A percentile compares a stretch with the other conserved stretches of the same genome.
phyloP scores from a whole-genome alignment of 2,888 invertebrate genomes.

The Troides helena region DNA sequence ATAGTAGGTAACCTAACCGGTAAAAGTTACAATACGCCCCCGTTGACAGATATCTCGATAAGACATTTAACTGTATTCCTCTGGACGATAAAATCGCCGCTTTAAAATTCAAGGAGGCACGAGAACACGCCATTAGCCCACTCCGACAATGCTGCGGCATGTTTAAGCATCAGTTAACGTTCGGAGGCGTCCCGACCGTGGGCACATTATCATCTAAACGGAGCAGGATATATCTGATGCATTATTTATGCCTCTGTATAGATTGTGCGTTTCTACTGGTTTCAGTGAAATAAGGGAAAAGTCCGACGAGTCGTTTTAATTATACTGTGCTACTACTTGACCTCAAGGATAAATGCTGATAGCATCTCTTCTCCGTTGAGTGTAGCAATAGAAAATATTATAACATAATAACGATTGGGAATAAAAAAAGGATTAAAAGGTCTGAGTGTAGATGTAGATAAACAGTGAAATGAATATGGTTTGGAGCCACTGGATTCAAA shows the following conservation, averaged over 20 bases:
- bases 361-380: too few species aligned
- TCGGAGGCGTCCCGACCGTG: conserved; percentile 12
- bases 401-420: too few species aligned
- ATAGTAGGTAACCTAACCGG: neutral
- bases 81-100: conserved; percentile 14
- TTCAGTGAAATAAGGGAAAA: neutral
- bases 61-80: conserved; percentile 17
- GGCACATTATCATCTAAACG: conserved; percentile 20
- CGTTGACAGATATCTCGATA: neutral
- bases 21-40: neutral
- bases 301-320: neutral
- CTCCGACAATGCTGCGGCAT: conserved; percentile 23
- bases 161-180: conserved; percentile 23
- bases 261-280: neutral
- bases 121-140: conserved; percentile 26
- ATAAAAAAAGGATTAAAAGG: too few species aligned
- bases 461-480: too few species aligned
- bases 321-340: too few species aligned
- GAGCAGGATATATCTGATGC: conserved; percentile 20
- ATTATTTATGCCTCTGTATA: conserved; percentile 21
- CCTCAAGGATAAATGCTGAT: too few species aligned
- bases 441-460: too few species aligned
- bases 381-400: too few species aligned
- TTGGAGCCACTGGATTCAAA: too few species aligned
- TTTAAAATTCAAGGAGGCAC: conserved; percentile 27